phyloP scores from a whole-genome alignment of 1,140 invertebrate species.

The Nasonia longicornis region DNA sequence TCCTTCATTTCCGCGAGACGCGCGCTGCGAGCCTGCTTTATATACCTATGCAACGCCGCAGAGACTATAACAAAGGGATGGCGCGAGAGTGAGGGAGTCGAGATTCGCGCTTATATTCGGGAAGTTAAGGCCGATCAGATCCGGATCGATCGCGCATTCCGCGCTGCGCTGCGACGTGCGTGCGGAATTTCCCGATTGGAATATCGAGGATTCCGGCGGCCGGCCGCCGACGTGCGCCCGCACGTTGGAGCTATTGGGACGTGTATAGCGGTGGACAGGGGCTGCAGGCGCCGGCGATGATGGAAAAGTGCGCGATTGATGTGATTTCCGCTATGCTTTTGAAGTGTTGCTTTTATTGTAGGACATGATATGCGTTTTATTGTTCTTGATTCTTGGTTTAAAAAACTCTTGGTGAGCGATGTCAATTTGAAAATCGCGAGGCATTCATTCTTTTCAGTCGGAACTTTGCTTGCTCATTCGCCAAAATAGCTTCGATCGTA shows the following conservation, averaged over 20 bases:
- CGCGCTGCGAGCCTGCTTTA: not conserved
- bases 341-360: not conserved
- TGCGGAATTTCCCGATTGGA: conserved; percentile 65
- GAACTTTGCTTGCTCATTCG: too few species aligned
- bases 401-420: too few species aligned
- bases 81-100: not conserved
- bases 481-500: too few species aligned
- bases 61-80: conserved; percentile 24
- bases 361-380: not conserved
- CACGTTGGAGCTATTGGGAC: not conserved
- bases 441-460: too few species aligned
- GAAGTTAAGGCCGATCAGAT: conserved; percentile 47
- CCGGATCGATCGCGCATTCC: conserved; percentile 53
- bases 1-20: conserved; percentile 35
- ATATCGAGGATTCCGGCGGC: conserved; percentile 60
- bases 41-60: not conserved
- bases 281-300: not conserved
- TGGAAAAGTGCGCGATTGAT: not conserved
- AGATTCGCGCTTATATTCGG: conserved; percentile 49
- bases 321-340: conserved; percentile 42
- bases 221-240: conserved; percentile 38
- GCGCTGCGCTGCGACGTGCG: conserved; percentile 55
- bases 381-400: not conserved
- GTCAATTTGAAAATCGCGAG: too few species aligned
- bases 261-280: not conserved